Evolutionary conservation across 1,140 invertebrate species (phyloP), one percentile per base, ranked within the genome.

Genomic region (Drosophila athabasca): DNA sequence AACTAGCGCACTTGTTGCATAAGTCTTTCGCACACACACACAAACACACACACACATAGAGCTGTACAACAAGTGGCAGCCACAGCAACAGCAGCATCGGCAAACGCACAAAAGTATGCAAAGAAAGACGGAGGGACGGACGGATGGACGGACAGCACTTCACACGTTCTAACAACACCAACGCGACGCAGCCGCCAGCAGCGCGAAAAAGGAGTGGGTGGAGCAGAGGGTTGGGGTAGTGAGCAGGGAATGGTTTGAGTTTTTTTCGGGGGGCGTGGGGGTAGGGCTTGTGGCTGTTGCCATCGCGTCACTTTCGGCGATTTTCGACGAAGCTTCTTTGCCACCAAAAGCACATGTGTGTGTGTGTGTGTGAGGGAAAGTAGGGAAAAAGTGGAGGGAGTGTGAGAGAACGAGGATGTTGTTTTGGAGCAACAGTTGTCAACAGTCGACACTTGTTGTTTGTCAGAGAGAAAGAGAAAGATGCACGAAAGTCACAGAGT

Each of bases 1-100:
- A 85, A 82, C 78, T 85, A 71, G 77, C 57, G 62, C 83, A 88
- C 82, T 87, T 87, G 82, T 87, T 87, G 82, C 82, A 88, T 87
- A 87, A 85, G 80, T 79, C 49, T 46, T 43, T 31, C 54, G 50
- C 60, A 61, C 52, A 57, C 39, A 44, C 52, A 44, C 31, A 57
- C 39, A 44, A 48, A 44, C 31, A 59, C 59, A 41, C 62, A 59
- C 26, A 64, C 26, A 31, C 64, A 51, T 29, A 43, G 46, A 70
- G 26, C 35, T 11, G 52, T 45, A 59, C 59, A 85, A 85, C 82
- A 85, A 85, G 82, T 85, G 82, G 82, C 82, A 69, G 64, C 65
- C 53, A 44, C 59, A 49, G 31, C 57, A 44, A 26, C 57, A 49
- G 50, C 49, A 62, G 26, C 39, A 51, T 51, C 59, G 59, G 48